Evolutionary conservation across 2,113 vertebrate genomes (phyloP), one percentile per base, ranked within the genome.

Genomic region (Ahaetulla prasina): DNA sequence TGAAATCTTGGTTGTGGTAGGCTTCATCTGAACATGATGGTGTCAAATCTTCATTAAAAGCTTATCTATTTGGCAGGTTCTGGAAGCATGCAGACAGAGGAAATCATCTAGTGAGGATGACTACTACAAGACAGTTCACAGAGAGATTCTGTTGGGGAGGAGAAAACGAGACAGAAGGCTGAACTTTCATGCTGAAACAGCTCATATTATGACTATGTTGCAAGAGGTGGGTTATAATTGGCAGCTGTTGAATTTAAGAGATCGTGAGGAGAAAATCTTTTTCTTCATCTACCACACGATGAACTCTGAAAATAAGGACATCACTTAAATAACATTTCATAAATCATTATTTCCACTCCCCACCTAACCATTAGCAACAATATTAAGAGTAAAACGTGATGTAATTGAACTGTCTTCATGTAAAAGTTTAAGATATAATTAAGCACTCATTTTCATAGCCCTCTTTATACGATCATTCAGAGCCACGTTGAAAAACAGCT

Each of bases 211-310:
- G 94, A 96, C 90, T 96, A 85, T 96, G 35, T 91, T 95, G 95
- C 96, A 96, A 97, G 94, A 93, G 74, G 94, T 95, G 91, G 92
- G 94, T 95, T 96, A 96, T 92, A 95, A 92, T 95, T 94, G 94
- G 86, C 95, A 97, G 91, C 92, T 86, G 3, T 20, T 93, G 90
- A 92, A 86, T 86, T 95, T 95, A 94, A 53, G 93, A 97, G 80
- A 63, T 54, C 95, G 68, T 30, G 74, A 91, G 0, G 74, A 93
- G 95, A 96, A 89, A 88, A 94, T 68, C 88, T 74, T 94, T 85
- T 23, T 4, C 94, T 45, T 53, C 91, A 89, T 49, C 53, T 91
- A 3, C 12, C 6, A 52, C 84, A 60, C 86, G 86, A 47, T 60
- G 92, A 86, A 89, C 50, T 22, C 54, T 86, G 47, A 84, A 85